These are phyloP conservation scores for Acronicta aceris DNA, from an alignment of 2,888 invertebrate genomes.

Conservation along the genomic window DNA sequence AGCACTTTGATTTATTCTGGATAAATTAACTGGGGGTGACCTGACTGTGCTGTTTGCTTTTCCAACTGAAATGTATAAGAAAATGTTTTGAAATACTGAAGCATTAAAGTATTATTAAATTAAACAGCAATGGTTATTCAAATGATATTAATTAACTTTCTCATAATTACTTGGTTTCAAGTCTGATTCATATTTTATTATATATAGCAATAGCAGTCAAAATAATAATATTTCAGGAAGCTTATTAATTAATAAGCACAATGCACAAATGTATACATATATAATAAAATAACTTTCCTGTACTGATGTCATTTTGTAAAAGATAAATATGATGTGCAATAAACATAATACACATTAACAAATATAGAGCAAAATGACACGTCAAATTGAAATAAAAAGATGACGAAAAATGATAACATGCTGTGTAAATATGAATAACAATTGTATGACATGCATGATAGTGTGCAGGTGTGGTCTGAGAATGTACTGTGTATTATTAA, in stretches of 20 bases:
- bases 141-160: background rate
- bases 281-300: conserved; percentile 29
- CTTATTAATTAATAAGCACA: conserved; percentile 21
- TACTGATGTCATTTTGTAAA: conserved; percentile 21
- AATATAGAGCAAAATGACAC: conserved; percentile 18
- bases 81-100: conserved; percentile 19
- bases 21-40: conserved; percentile 80
- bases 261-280: conserved; percentile 13
- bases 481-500: conserved; percentile 10
- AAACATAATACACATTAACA: conserved; percentile 28
- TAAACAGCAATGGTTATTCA: background rate
- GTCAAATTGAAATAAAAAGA: conserved; percentile 26
- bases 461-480: conserved; percentile 52
- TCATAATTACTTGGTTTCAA: background rate
- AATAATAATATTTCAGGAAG: conserved; percentile 13
- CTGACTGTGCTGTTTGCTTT: conserved; percentile 78
- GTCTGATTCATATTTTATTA: background rate
- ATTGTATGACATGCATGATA: conserved; percentile 34
- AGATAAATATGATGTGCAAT: conserved; percentile 34
- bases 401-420: conserved; percentile 48
- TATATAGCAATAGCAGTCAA: conserved; percentile 27
- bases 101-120: background rate
- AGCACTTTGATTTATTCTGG: conserved; percentile 81
- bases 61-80: conserved; percentile 71
- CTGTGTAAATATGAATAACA: conserved; percentile 55